Percentiles rank a stretch among this genome's conserved stretches.
Evolutionary conservation across 2,113 vertebrate genomes (phyloP).

Genomic region (Anarrhichthys ocellatus): DNA sequence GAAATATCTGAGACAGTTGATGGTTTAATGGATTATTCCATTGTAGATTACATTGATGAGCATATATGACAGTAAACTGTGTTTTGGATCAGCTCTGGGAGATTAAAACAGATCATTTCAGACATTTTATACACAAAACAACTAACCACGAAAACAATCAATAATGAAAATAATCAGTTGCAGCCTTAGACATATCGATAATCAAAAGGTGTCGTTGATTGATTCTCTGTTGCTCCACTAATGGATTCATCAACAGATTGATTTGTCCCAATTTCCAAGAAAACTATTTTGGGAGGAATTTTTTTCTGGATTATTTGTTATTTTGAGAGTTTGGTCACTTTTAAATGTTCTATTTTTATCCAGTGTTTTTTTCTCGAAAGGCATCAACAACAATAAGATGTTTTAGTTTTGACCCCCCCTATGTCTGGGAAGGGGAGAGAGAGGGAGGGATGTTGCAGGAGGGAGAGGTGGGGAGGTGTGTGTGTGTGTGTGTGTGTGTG

Average conservation of each 20-base stretch:
- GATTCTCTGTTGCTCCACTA: background rate
- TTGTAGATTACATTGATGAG: background rate
- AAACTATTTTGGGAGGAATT: background rate
- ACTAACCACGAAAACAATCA: background rate
- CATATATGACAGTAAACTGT: background rate
- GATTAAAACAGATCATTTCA: background rate
- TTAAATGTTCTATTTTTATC: background rate
- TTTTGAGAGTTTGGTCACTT: background rate
- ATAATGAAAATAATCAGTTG: background rate
- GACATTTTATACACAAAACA: background rate
- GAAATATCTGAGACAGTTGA: too few relatives aligned
- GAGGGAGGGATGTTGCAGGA: background rate
- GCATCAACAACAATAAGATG: background rate
- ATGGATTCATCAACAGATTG: background rate
- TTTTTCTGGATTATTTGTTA: background rate
- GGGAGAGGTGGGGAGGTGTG: conserved; percentile 21
- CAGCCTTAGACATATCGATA: background rate
- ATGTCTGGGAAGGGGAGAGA: conserved; percentile 11
- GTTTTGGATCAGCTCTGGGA: background rate
- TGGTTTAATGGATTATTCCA: fast-evolving
- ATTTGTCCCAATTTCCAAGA: background rate
- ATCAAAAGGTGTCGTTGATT: background rate
- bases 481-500: conserved; percentile 15
- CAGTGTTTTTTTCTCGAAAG: background rate
- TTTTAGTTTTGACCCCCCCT: conserved; percentile 19